phyloP scores from a whole-genome alignment of 2,888 invertebrate species.

The Trisateles emortualis region DNA sequence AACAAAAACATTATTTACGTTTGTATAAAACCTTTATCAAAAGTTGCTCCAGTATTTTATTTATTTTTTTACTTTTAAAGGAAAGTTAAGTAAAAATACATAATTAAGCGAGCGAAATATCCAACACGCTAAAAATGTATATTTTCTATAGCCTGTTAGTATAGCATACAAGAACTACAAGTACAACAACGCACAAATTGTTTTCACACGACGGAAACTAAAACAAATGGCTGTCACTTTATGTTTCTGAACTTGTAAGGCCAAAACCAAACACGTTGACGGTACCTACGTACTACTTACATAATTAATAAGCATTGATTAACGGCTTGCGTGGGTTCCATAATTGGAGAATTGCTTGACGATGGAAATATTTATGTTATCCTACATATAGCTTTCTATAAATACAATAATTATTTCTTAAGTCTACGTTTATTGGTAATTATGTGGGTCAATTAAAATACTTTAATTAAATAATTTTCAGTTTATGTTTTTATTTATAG shows the following conservation, averaged over 20 bases:
- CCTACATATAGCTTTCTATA: neutral
- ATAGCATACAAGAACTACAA: too few relatives aligned
- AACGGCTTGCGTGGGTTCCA: neutral
- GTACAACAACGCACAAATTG: neutral
- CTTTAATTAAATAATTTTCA: too few relatives aligned
- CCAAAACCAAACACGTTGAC: neutral
- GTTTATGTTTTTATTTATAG: too few relatives aligned
- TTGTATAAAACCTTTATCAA: too few relatives aligned
- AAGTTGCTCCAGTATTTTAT: too few relatives aligned
- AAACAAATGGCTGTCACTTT: neutral
- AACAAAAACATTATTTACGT: too few relatives aligned
- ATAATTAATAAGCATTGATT: constrained; percentile 1
- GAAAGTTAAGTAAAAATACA: too few relatives aligned
- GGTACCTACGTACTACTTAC: neutral
- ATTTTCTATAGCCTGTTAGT: too few relatives aligned
- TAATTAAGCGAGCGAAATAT: too few relatives aligned
- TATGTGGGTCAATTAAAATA: too few relatives aligned
- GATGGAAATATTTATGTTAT: neutral
- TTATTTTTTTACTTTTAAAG: too few relatives aligned
- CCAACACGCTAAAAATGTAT: too few relatives aligned
- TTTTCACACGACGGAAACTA: neutral
- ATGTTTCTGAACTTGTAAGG: neutral
- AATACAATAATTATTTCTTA: neutral
- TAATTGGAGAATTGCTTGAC: neutral
- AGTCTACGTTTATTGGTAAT: neutral